Evolutionary conservation across 2,113 vertebrate genomes (phyloP).

Genomic region (Oplegnathus fasciatus): DNA sequence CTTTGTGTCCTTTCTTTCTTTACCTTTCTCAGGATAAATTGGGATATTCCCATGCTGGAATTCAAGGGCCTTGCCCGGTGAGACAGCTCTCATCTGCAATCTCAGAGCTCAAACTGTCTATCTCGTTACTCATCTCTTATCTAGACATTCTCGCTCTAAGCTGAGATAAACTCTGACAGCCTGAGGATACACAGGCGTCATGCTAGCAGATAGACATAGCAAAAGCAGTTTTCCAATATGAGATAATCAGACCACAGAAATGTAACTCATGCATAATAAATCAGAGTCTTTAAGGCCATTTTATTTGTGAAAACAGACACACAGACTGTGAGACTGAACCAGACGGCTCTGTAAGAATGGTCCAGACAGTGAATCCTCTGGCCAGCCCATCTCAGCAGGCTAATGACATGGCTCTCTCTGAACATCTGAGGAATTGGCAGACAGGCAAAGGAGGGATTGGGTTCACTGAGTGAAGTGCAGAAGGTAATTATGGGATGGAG

Average conservation of each 20-base stretch:
- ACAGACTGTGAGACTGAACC: constrained; percentile 23
- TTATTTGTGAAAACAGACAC: constrained; percentile 55
- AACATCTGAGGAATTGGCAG: constrained; percentile 81
- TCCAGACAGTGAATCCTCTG: constrained; percentile 66
- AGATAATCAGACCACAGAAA: constrained; percentile 52
- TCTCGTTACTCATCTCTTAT: constrained; percentile 69
- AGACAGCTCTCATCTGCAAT: constrained; percentile 15
- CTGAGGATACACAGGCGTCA: constrained; percentile 65
- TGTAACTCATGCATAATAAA: constrained; percentile 33
- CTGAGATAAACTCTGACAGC: constrained; percentile 61
- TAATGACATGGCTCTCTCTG: constrained; percentile 72
- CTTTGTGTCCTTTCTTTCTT: constrained; percentile 48
- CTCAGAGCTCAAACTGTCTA: constrained; percentile 30
- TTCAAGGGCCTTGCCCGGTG: not conserved
- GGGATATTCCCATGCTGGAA: constrained; percentile 39
- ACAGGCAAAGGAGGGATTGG: constrained; percentile 63
- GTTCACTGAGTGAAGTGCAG: constrained; percentile 63
- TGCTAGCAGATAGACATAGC: constrained; percentile 30
- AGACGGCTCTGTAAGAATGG: constrained; percentile 31
- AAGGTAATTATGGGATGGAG: constrained; percentile 80
- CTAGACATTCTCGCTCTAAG: constrained; percentile 49
- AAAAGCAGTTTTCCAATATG: constrained; percentile 38
- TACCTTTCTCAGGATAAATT: constrained; percentile 35
- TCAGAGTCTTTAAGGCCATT: constrained; percentile 28
- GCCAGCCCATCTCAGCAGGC: constrained; percentile 60